These are phyloP conservation scores for Paramormyrops kingsleyae DNA, from an alignment of 2,113 vertebrate species.

Conservation along the genomic window DNA sequence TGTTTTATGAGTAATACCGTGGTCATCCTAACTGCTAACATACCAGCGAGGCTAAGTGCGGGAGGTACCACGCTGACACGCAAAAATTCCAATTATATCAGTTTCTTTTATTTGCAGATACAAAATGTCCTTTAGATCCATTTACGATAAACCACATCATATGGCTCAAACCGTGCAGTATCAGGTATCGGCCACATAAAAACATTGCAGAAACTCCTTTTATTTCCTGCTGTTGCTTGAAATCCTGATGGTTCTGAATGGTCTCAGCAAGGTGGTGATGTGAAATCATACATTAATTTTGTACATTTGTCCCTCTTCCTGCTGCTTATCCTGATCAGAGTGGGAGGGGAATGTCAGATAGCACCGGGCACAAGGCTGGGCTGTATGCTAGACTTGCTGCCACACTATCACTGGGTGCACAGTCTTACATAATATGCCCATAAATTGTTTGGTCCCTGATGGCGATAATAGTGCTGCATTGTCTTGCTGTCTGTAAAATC, in stretches of 20 bases:
- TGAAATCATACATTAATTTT: background rate
- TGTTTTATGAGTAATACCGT: background rate
- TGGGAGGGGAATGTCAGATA: too few relatives aligned
- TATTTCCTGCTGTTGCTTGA: background rate
- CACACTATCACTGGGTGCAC: background rate
- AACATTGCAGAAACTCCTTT: background rate
- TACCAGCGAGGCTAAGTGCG: too few relatives aligned
- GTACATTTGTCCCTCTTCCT: background rate
- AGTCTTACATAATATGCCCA: background rate
- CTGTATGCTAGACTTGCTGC: background rate
- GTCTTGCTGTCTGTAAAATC: background rate
- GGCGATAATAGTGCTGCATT: background rate
- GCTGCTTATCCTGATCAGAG: background rate
- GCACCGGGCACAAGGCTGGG: background rate
- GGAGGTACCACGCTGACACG: too few relatives aligned
- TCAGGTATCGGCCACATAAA: too few relatives aligned
- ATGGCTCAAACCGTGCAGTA: too few relatives aligned
- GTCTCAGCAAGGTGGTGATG: background rate
- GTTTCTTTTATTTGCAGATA: too few relatives aligned
- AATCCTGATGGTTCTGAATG: background rate
- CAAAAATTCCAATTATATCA: too few relatives aligned
- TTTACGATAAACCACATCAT: too few relatives aligned
- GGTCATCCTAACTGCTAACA: too few relatives aligned
- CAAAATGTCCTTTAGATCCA: too few relatives aligned
- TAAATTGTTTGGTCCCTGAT: background rate